phyloP scores from a whole-genome alignment of 2,888 invertebrate genomes.

The Psylliodes chrysocephalus region DNA sequence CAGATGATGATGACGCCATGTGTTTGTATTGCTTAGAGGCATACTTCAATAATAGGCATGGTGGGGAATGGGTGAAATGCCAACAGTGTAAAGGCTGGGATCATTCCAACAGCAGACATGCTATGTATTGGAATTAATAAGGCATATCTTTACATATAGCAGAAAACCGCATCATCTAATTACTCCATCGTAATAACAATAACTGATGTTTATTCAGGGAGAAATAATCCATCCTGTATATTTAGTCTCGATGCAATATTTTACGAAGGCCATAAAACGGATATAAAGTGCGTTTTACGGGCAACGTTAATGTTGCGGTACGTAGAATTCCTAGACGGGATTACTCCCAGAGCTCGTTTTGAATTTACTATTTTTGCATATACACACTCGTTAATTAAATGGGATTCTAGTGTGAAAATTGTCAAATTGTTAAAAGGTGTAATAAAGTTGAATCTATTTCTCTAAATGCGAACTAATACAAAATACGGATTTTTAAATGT shows the following conservation, averaged over 20 bases:
- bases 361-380: slow-evolving; percentile 66
- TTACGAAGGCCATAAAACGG: slow-evolving; percentile 66
- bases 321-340: slow-evolving; percentile 60
- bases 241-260: slow-evolving; percentile 63
- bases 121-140: no score
- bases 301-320: slow-evolving; percentile 65
- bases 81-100: no score
- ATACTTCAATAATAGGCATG: no score
- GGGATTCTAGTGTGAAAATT: slow-evolving; percentile 28
- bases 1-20: no score
- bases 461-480: not conserved
- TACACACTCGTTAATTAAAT: slow-evolving; percentile 53
- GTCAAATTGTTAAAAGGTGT: slow-evolving; percentile 27
- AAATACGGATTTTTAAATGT: no score
- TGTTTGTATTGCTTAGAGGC: no score
- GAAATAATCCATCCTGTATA: slow-evolving; percentile 20
- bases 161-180: slow-evolving; percentile 2
- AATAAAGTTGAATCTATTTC: not conserved
- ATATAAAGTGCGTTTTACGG: slow-evolving; percentile 66
- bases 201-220: not conserved
- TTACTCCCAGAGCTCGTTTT: slow-evolving; percentile 64
- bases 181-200: slow-evolving; percentile 8
- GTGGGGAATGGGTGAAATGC: no score
- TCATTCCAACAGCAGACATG: no score
- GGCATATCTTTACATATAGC: not conserved